Percentiles rank a stretch among this genome's conserved stretches.
Evolutionary conservation across 1,140 invertebrate genomes (phyloP).

Genomic region (Leguminivora glycinivorella): DNA sequence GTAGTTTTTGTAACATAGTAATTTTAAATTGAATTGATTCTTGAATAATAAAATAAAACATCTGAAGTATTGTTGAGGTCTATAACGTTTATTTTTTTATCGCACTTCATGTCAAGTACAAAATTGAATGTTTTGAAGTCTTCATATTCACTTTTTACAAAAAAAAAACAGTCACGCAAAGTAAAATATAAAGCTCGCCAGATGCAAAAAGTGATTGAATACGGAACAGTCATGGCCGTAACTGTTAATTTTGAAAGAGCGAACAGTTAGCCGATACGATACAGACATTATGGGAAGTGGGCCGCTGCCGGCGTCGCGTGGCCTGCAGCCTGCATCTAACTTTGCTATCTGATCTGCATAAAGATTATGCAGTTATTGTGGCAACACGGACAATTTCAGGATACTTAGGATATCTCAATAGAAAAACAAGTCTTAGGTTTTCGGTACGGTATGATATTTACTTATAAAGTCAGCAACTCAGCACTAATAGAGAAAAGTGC

Average conservation of each 20-base stretch:
- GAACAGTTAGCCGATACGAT: constrained; percentile 20
- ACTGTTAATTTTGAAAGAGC: constrained; percentile 27
- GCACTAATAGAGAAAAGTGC: too few species aligned
- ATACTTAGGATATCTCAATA: background rate
- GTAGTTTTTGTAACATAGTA: too few species aligned
- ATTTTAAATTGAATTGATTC: too few species aligned
- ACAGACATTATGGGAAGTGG: constrained; percentile 24
- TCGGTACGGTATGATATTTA: too few species aligned
- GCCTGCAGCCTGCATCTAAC: constrained; percentile 36
- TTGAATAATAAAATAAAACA: background rate
- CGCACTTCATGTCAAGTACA: background rate
- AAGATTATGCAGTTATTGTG: background rate
- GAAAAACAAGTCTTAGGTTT: too few species aligned
- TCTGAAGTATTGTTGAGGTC: background rate
- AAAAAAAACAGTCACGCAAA: background rate
- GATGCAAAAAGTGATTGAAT: constrained; percentile 15
- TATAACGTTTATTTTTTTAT: background rate
- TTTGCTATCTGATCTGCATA: background rate
- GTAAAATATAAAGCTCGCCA: background rate
- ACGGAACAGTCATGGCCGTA: constrained; percentile 8
- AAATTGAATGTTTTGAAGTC: background rate
- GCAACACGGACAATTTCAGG: background rate
- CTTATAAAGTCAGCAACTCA: too few species aligned
- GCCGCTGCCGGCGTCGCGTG: constrained; percentile 29
- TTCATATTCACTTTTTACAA: constrained; percentile 1